phyloP scores from a whole-genome alignment of 2,113 vertebrate genomes.

The Colius striatus region DNA sequence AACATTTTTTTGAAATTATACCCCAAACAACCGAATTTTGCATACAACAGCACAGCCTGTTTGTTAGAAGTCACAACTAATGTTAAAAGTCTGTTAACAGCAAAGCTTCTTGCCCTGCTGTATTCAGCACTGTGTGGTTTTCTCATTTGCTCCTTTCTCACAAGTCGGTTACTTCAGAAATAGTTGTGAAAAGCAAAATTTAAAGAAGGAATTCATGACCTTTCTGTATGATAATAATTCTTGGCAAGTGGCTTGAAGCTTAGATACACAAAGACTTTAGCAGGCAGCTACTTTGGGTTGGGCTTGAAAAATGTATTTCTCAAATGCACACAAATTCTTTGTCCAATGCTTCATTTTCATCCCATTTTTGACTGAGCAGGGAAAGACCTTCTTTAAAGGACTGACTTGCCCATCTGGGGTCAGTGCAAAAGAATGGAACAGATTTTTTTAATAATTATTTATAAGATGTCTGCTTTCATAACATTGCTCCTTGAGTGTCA shows the following conservation, averaged over 20 bases:
- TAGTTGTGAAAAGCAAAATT: neutral
- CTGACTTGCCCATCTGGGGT: constrained; percentile 64
- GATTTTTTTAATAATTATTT: constrained; percentile 82
- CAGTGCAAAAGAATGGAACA: constrained; percentile 72
- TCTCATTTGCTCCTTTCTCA: neutral
- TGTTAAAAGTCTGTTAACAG: neutral
- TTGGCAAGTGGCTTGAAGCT: neutral
- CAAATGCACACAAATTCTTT: constrained; percentile 12
- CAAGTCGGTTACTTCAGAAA: neutral
- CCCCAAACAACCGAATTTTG: neutral
- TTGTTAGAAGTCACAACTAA: neutral
- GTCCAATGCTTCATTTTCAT: constrained; percentile 50
- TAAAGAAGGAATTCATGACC: neutral
- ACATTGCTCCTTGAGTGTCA: constrained; percentile 65
- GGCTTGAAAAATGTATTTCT: constrained; percentile 14
- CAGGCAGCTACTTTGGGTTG: neutral
- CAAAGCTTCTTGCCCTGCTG: neutral
- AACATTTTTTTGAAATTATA: neutral
- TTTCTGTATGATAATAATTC: neutral
- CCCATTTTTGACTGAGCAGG: constrained; percentile 41
- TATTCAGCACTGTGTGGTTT: neutral
- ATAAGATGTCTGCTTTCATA: constrained; percentile 82
- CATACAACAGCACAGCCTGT: neutral
- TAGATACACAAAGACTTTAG: neutral
- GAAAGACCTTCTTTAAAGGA: constrained; percentile 48